A percentile compares a stretch with the other conserved stretches of the same genome.
phyloP scores from a whole-genome alignment of 2,113 vertebrate genomes.

The Sinocyclocheilus anshuiensis region DNA sequence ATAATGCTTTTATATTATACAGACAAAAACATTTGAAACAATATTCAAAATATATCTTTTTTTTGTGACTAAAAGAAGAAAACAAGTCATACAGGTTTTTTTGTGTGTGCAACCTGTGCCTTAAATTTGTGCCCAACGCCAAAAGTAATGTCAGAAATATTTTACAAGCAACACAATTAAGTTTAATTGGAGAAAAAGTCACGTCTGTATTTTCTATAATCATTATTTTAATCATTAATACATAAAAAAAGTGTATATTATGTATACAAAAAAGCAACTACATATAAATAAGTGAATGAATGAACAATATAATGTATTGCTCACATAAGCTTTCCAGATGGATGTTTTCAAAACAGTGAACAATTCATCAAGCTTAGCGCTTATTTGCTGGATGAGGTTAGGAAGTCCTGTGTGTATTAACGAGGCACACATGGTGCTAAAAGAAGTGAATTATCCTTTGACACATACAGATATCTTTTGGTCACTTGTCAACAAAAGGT shows the following conservation, averaged over 20 bases:
- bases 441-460: background rate
- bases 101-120: background rate
- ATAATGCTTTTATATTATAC: background rate
- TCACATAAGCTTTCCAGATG: background rate
- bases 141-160: background rate
- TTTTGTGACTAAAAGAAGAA: background rate
- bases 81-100: background rate
- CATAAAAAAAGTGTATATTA: too few species aligned
- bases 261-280: too few species aligned
- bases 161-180: background rate
- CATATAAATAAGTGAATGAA: background rate
- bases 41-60: background rate
- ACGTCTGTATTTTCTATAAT: background rate
- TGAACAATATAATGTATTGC: background rate
- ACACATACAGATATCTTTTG: constrained; percentile 16
- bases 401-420: constrained; percentile 3
- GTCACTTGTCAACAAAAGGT: background rate
- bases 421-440: background rate
- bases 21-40: background rate
- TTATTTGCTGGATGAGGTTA: constrained; percentile 2
- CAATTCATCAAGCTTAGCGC: constrained; percentile 4
- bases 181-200: background rate
- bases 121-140: background rate
- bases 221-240: background rate
- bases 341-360: constrained; percentile 4